phyloP scores from a whole-genome alignment of 2,113 vertebrate genomes.

The Otocyon megalotis region DNA sequence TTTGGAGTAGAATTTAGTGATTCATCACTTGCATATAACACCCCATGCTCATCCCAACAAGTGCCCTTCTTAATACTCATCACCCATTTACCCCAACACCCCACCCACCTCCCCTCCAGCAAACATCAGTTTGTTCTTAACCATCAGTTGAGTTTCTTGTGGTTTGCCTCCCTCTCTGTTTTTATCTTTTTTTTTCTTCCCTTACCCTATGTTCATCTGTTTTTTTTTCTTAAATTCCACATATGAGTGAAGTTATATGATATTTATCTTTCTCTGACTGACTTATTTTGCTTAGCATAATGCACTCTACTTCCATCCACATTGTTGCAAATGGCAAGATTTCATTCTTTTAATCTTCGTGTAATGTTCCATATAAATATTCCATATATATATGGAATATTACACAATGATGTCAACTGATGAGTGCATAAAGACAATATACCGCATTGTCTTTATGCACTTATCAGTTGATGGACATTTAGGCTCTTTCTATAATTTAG shows the following conservation, averaged over 20 bases:
- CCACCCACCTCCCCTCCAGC: not conserved
- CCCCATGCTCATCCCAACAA: not conserved
- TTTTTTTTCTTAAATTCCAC: too few species aligned
- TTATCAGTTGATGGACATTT: not conserved
- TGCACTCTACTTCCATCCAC: too few species aligned
- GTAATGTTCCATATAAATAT: too few species aligned
- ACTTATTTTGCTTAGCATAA: too few species aligned
- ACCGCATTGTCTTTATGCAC: not conserved
- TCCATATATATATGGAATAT: too few species aligned
- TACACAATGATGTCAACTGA: too few species aligned
- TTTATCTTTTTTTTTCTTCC: not conserved
- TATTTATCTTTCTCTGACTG: too few species aligned
- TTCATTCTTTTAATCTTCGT: too few species aligned
- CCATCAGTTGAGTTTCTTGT: not conserved
- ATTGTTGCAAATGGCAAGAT: too few species aligned
- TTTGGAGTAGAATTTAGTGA: not conserved
- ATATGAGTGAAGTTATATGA: too few species aligned
- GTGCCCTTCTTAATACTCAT: not conserved
- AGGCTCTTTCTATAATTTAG: not conserved
- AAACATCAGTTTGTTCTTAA: not conserved
- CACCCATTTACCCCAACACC: not conserved
- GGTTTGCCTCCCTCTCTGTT: not conserved
- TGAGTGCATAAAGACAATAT: too few species aligned
- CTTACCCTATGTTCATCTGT: not conserved
- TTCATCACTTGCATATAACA: not conserved